Conservation (phyloP, 1,140 invertebrate genomes). For the Harpegnathos saltator region DNA sequence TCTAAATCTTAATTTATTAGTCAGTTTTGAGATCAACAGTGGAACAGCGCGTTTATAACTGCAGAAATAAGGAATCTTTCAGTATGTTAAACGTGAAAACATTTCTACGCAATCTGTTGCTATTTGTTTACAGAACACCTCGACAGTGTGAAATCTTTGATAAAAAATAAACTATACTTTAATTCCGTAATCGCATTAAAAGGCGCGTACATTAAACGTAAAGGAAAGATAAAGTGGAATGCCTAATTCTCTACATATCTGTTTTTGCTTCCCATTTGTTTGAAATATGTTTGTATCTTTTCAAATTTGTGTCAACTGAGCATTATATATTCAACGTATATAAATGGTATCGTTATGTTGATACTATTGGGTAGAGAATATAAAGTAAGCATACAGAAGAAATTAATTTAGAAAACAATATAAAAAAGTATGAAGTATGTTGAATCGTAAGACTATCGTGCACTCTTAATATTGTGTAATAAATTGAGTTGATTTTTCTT, state of each 20-base stretch:
- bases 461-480: conserved; percentile 22
- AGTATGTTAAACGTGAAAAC: conserved; percentile 8
- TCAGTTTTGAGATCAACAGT: conserved; percentile 60
- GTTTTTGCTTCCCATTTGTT: conserved; percentile 5
- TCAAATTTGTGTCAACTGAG: conserved; percentile 6
- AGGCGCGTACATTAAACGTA: conserved; percentile 22
- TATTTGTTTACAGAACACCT: conserved; percentile 53
- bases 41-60: conserved; percentile 35
- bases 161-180: conserved; percentile 48
- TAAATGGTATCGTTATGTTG: conserved; percentile 33
- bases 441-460: conserved; percentile 7
- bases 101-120: conserved; percentile 41
- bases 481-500: conserved; percentile 30
- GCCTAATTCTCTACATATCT: conserved; percentile 19
- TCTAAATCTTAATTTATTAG: conserved; percentile 37
- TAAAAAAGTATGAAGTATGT: conserved; percentile 26
- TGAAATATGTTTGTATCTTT: conserved; percentile 31
- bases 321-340: conserved; percentile 3
- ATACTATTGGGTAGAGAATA: conserved; percentile 1
- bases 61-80: conserved; percentile 7
- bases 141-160: conserved; percentile 7
- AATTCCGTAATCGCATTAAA: conserved; percentile 32
- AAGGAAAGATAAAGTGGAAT: conserved; percentile 63
- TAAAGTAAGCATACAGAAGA: not conserved
- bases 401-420: conserved; percentile 49